Percentiles rank a stretch among this genome's conserved stretches.
Evolutionary conservation across 1,140 invertebrate species (phyloP).

Genomic region (Sitophilus oryzae): DNA sequence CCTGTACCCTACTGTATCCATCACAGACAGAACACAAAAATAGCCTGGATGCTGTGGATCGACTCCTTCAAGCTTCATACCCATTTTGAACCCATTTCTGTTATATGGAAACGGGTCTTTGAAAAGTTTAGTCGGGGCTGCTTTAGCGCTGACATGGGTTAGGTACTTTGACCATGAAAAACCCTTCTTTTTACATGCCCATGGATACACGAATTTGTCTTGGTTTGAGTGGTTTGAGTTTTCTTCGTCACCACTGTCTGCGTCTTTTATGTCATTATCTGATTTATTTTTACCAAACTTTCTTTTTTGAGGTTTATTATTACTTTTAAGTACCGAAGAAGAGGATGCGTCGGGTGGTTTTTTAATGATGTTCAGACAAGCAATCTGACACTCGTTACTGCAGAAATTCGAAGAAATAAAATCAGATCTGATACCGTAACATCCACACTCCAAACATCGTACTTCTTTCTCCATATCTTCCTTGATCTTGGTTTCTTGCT

Average conservation of each 20-base stretch:
- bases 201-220: constrained; percentile 49
- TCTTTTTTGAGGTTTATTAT: background rate
- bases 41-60: constrained; percentile 85
- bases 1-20: constrained; percentile 75
- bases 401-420: constrained; percentile 70
- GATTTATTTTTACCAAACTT: constrained; percentile 19
- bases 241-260: constrained; percentile 29
- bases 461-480: constrained; percentile 56
- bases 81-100: constrained; percentile 70
- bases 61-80: constrained; percentile 91
- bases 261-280: constrained; percentile 20
- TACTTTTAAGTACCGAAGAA: no score
- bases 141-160: constrained; percentile 62
- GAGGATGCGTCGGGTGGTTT: constrained; percentile 9
- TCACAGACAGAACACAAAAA: constrained; percentile 83
- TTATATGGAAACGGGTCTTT: constrained; percentile 67
- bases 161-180: constrained; percentile 74
- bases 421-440: constrained; percentile 75
- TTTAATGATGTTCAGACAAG: constrained; percentile 15
- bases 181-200: constrained; percentile 60
- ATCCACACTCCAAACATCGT: constrained; percentile 76
- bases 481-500: constrained; percentile 38
- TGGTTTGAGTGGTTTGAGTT: constrained; percentile 34
- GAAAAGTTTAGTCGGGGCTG: constrained; percentile 71
- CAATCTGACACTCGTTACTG: constrained; percentile 45